phyloP scores from a whole-genome alignment of 1,140 invertebrate species.

The Pseudomyrmex concolor region DNA sequence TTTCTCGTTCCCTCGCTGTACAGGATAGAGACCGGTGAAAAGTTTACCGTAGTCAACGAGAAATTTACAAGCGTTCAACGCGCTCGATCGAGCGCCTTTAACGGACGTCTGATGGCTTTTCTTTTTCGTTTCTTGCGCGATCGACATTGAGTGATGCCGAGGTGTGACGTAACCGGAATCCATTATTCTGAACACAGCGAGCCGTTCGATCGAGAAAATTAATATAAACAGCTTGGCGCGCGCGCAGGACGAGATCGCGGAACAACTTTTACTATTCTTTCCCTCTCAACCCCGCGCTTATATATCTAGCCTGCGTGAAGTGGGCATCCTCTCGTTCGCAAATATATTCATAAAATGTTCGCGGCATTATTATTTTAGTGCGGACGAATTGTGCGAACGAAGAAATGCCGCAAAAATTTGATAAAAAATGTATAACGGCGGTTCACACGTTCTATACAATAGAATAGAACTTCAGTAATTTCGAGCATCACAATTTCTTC shows the following conservation, averaged over 20 bases:
- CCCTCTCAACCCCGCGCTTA: too few species aligned
- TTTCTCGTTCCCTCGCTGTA: neutral
- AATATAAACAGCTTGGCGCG: conserved; percentile 36
- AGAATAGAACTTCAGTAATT: too few species aligned
- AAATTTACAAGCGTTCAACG: conserved; percentile 50
- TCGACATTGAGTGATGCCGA: conserved; percentile 45
- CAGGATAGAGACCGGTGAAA: conserved; percentile 20
- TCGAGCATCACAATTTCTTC: too few species aligned
- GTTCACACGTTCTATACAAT: too few species aligned
- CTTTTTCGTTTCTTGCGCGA: conserved; percentile 39
- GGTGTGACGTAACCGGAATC: conserved; percentile 34
- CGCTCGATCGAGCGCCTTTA: conserved; percentile 33
- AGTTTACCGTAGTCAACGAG: conserved; percentile 53
- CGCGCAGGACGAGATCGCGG: neutral
- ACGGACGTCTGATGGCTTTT: conserved; percentile 28
- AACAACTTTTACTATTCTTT: neutral
- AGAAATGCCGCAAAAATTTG: too few species aligned
- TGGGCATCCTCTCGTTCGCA: too few species aligned
- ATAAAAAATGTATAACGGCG: too few species aligned
- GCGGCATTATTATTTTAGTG: too few species aligned
- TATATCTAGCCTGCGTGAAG: neutral
- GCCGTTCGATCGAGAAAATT: conserved; percentile 26
- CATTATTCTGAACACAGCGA: conserved; percentile 25
- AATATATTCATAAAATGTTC: too few species aligned
- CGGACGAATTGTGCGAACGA: too few species aligned